Conservation (phyloP, 2,113 vertebrate genomes). For the Myotis yumanensis region DNA sequence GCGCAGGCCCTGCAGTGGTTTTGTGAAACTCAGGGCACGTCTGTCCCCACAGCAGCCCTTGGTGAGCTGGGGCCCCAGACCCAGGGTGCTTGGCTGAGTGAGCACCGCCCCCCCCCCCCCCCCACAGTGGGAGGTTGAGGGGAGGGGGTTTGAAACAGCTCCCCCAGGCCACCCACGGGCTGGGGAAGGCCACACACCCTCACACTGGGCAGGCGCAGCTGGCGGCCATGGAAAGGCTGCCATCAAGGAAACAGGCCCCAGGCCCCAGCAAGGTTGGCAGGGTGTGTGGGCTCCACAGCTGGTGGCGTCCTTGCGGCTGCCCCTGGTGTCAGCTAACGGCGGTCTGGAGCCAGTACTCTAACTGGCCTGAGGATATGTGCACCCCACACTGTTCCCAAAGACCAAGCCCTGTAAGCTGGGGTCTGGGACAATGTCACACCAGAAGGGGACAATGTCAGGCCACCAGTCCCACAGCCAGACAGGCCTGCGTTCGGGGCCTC, state of each 20-base stretch:
- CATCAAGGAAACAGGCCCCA: background rate
- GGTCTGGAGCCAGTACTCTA: background rate
- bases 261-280: background rate
- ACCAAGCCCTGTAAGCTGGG: background rate
- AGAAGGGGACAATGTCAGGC: background rate
- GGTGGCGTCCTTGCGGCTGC: no score
- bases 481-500: background rate
- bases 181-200: background rate
- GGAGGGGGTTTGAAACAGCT: background rate
- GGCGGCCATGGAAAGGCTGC: background rate
- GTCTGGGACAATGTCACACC: background rate
- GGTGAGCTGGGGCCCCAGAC: background rate
- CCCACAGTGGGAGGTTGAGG: no score
- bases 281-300: background rate
- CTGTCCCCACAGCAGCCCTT: background rate
- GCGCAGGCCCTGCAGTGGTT: background rate
- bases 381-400: background rate
- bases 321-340: background rate
- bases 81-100: background rate
- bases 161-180: background rate
- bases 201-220: background rate
- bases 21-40: background rate
- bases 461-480: background rate
- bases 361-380: background rate
- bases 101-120: background rate